These are phyloP conservation scores for Physella acuta DNA, from an alignment of 1,140 invertebrate species.

Conservation along the genomic window DNA sequence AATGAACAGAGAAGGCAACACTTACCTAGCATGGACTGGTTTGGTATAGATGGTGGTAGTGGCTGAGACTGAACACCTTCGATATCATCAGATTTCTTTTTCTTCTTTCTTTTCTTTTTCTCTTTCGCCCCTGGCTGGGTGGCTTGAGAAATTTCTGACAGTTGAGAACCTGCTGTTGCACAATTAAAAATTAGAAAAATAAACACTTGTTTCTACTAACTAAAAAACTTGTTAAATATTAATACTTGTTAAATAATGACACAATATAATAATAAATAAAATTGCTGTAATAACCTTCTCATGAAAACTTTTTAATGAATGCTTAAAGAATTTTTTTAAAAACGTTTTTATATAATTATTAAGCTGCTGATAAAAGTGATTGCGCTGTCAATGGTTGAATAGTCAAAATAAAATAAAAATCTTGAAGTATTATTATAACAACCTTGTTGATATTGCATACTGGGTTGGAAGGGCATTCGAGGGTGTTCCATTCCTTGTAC, in stretches of 20 bases:
- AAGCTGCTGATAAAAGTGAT: background rate
- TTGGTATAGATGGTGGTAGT: constrained; percentile 33
- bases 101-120: constrained; percentile 54
- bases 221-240: no score
- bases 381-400: constrained; percentile 7
- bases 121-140: constrained; percentile 34
- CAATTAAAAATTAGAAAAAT: no score
- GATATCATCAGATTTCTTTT: constrained; percentile 42
- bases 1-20: no score
- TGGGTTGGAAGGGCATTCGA: constrained; percentile 26
- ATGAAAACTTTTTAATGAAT: no score
- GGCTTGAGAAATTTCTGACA: constrained; percentile 12
- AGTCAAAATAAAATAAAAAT: constrained; percentile 23
- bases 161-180: background rate
- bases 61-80: constrained; percentile 35
- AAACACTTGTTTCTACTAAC: no score
- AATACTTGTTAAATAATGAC: no score
- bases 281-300: no score
- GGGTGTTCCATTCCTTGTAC: constrained; percentile 13
- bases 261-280: no score
- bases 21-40: constrained; percentile 32
- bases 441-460: constrained; percentile 30
- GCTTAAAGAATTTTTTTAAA: no score
- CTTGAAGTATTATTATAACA: no score
- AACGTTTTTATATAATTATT: no score